Evolutionary conservation across 1,140 invertebrate genomes (phyloP).

Genomic region (Vollenhovia emeryi): DNA sequence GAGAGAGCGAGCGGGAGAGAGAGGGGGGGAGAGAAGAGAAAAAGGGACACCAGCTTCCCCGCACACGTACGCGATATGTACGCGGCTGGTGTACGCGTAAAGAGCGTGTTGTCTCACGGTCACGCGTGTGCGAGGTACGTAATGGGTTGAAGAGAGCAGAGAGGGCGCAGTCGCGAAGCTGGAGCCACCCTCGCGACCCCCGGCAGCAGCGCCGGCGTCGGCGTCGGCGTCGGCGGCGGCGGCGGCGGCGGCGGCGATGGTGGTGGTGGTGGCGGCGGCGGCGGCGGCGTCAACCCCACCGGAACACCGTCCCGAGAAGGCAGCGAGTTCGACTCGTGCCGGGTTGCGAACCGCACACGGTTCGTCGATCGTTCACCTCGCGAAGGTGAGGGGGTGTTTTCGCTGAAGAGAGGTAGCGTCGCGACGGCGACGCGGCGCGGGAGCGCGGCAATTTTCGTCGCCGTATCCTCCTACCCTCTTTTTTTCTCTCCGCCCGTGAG

Average conservation of each 20-base stretch:
- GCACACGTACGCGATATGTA: constrained; percentile 9
- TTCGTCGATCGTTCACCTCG: constrained; percentile 68
- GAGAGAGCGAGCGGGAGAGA: neutral
- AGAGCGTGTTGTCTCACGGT: constrained; percentile 56
- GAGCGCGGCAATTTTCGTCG: constrained; percentile 29
- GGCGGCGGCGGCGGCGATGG: constrained; percentile 54
- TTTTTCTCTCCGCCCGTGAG: too few species aligned
- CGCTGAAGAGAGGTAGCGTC: neutral
- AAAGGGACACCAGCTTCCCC: neutral
- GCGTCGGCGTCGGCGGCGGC: constrained; percentile 35
- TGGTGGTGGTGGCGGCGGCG: constrained; percentile 30
- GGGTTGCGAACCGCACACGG: constrained; percentile 69
- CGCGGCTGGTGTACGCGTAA: constrained; percentile 33
- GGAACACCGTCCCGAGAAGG: constrained; percentile 43
- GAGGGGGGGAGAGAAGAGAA: neutral
- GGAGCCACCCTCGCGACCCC: constrained; percentile 73
- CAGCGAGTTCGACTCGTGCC: constrained; percentile 70
- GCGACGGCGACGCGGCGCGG: neutral
- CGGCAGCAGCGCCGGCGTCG: constrained; percentile 55
- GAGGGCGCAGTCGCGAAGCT: constrained; percentile 77
- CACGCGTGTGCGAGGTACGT: constrained; percentile 65
- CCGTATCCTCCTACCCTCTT: neutral
- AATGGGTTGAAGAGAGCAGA: constrained; percentile 76
- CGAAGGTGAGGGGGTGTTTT: neutral
- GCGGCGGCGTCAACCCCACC: constrained; percentile 57